Conservation (phyloP, 2,888 invertebrate genomes). For the Icerya purchasi region DNA sequence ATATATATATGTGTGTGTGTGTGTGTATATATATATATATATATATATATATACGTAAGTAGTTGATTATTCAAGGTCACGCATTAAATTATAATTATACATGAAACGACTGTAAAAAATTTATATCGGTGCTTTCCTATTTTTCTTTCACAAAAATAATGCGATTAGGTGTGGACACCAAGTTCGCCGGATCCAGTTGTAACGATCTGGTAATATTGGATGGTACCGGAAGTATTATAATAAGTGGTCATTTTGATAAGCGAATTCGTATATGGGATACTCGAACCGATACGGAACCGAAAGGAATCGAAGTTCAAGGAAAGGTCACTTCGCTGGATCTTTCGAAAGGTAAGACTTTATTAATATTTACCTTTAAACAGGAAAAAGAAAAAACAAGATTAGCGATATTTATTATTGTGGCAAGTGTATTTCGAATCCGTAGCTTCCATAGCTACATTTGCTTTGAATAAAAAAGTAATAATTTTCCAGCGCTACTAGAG, state of each 20-base stretch:
- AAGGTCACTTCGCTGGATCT: constrained; percentile 88
- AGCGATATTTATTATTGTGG: too few species aligned
- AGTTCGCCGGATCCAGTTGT: constrained; percentile 90
- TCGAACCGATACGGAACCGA: constrained; percentile 56
- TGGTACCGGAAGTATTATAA: constrained; percentile 66
- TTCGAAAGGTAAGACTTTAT: constrained; percentile 68
- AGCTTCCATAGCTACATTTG: too few species aligned
- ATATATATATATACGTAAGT: too few species aligned
- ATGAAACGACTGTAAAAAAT: not conserved
- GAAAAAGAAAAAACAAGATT: too few species aligned
- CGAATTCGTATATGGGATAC: constrained; percentile 94
- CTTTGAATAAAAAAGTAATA: too few species aligned
- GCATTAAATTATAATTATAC: not conserved
- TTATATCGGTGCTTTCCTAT: not conserved
- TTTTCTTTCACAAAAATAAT: constrained; percentile 14
- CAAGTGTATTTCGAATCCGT: too few species aligned
- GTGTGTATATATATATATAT: too few species aligned
- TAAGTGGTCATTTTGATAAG: constrained; percentile 96
- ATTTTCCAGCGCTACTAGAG: too few species aligned
- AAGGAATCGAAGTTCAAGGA: constrained; percentile 67
- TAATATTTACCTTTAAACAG: too few species aligned
- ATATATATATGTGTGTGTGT: too few species aligned
- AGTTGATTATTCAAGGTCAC: too few species aligned
- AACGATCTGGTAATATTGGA: constrained; percentile 87
- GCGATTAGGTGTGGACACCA: constrained; percentile 70